Evolutionary conservation across 2,113 vertebrate genomes (phyloP), one percentile per base, ranked within the genome.

Genomic region (Riparia riparia): DNA sequence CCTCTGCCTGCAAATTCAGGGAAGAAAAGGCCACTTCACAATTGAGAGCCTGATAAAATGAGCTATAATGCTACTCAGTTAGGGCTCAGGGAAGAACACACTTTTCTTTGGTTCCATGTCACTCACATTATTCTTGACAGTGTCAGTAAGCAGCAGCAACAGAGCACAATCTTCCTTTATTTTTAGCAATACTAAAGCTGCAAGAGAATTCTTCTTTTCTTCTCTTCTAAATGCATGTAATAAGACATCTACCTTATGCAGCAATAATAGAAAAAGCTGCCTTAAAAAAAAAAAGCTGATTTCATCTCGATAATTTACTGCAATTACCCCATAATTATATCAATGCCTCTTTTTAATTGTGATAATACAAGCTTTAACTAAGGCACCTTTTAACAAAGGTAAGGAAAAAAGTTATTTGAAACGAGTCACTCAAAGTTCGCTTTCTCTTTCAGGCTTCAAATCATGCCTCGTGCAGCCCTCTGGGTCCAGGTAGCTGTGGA

Each of bases 381-480:
- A 84, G 51, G 34, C 25, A 60, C 54, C 60, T 90, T 76, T 89
- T 78, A 82, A 87, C 42, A 84, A 83, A 96, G 53, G 65, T 91
- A 94, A 63, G 58, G 26, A 71, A 89, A 83, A 90, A 82, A 80
- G 37, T 66, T 85, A 51, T 29, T 74, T 72, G 28, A 89, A 92
- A 85, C 44, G 77, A 96, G 79, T 82, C 93, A 90, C 66, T 92
- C 70, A 31, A 90, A 95, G 92, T 94, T 94, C 96, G 94, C 39
- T 94, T 71, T 57, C 66, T 83, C 82, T 86, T 80, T 78, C 31
- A 93, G 68, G 45, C 65, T 97, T 89, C 80, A 70, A 85, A 96
- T 41, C 8, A 1, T 64, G 77, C 77, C 69, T 84, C 2, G 0
- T 19, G 4, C 21, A 71, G 60, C 89, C 96, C 94, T 88, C 76